A percentile compares a stretch with the other conserved stretches of the same genome.
These are phyloP conservation scores for Oscheius onirici DNA, from an alignment of 2,888 invertebrate species.

Conservation along the genomic window DNA sequence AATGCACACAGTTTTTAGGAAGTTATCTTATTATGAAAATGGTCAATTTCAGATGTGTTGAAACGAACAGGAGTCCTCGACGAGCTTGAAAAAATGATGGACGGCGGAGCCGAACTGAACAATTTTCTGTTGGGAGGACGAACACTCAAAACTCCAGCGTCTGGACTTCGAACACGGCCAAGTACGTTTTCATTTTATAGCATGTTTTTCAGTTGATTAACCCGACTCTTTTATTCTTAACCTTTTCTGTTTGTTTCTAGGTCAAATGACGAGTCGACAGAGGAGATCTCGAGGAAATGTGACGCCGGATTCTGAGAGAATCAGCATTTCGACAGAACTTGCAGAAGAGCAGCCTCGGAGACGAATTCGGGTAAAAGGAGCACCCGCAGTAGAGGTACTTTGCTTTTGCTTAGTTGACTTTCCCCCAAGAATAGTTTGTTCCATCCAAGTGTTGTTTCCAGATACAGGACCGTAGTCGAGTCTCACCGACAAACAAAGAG, in stretches of 20 bases:
- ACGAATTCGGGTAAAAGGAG: conserved; percentile 49
- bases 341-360: conserved; percentile 3
- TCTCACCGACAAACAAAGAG: conserved; percentile 24
- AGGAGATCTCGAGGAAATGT: conserved; percentile 42
- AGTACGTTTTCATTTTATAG: conserved; percentile 24
- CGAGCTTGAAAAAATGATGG: conserved; percentile 56
- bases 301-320: neutral
- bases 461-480: conserved; percentile 3
- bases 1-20: too few species aligned
- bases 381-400: conserved; percentile 49
- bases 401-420: neutral
- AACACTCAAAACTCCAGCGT: conserved; percentile 37
- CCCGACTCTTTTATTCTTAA: conserved; percentile 2
- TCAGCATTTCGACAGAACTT: conserved; percentile 15
- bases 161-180: conserved; percentile 30
- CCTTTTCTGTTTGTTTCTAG: conserved; percentile 18
- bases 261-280: conserved; percentile 37
- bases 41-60: conserved; percentile 42
- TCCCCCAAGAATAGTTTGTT: neutral
- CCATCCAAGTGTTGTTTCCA: neutral
- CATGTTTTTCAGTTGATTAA: neutral
- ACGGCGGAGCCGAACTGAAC: conserved; percentile 42
- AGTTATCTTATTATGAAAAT: too few species aligned
- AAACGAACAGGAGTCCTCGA: conserved; percentile 56
- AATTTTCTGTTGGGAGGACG: conserved; percentile 42